Percentiles rank a stretch among this genome's conserved stretches.
phyloP scores from a whole-genome alignment of 2,113 vertebrate genomes.

The Tachysurus fulvidraco region DNA sequence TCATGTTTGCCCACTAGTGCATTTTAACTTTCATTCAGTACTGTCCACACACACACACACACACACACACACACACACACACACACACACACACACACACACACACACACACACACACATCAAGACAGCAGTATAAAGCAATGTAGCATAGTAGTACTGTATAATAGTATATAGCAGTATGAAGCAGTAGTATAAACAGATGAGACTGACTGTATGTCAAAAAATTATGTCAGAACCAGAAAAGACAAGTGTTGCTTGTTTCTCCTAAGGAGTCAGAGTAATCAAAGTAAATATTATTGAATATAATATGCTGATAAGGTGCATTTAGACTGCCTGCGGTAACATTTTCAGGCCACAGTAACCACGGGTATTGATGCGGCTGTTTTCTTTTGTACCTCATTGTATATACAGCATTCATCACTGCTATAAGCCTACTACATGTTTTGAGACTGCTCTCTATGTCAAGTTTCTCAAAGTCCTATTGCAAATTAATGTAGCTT shows the following conservation, averaged over 20 bases:
- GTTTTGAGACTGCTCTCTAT: background rate
- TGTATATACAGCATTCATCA: background rate
- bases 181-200: background rate
- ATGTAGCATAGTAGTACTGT: too few relatives aligned
- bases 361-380: background rate
- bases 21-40: constrained; percentile 7
- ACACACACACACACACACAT: too few relatives aligned
- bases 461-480: background rate
- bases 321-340: background rate
- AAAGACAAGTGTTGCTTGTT: constrained; percentile 10
- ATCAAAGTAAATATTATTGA: background rate
- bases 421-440: background rate
- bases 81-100: background rate
- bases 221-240: background rate
- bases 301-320: background rate
- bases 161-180: too few relatives aligned
- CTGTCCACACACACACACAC: background rate
- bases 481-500: constrained; percentile 40
- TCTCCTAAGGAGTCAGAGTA: background rate
- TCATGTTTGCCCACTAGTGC: constrained; percentile 12
- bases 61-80: too few relatives aligned
- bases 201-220: background rate
- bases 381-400: background rate
- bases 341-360: constrained; percentile 9
- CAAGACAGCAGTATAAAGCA: too few relatives aligned